These are phyloP conservation scores for Pristionchus maxplancki DNA, from an alignment of 2,888 invertebrate species.

Conservation along the genomic window DNA sequence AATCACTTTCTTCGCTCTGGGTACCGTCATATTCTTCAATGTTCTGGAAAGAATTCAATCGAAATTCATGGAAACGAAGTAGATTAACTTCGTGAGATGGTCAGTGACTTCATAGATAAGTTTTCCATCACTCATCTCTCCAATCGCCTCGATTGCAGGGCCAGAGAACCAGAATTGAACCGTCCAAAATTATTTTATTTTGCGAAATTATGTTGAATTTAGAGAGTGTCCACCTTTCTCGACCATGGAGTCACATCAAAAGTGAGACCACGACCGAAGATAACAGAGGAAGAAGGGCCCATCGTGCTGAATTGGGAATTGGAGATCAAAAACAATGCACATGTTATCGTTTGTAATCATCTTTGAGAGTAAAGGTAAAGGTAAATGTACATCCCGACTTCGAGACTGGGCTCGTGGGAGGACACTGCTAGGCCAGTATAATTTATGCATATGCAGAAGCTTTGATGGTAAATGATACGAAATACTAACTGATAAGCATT, in stretches of 20 bases:
- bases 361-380: too few relatives aligned
- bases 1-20: not conserved
- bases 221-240: not conserved
- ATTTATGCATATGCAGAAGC: too few relatives aligned
- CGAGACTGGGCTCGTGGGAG: too few relatives aligned
- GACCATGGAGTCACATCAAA: slow-evolving; percentile 32
- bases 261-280: slow-evolving; percentile 13
- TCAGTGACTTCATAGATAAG: not conserved
- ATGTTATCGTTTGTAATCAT: too few relatives aligned
- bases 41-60: not conserved
- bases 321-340: too few relatives aligned
- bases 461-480: too few relatives aligned
- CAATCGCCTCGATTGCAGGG: not conserved
- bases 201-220: too few relatives aligned
- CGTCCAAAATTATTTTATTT: too few relatives aligned
- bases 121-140: not conserved
- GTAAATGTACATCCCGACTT: too few relatives aligned
- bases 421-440: too few relatives aligned
- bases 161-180: slow-evolving; percentile 45
- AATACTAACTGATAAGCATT: not conserved
- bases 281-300: not conserved
- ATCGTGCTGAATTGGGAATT: not conserved
- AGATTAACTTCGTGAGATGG: not conserved
- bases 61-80: not conserved
- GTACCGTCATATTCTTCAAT: not conserved